Evolutionary conservation across 2,888 invertebrate genomes (phyloP).

Genomic region (Teinopalpus imperialis): DNA sequence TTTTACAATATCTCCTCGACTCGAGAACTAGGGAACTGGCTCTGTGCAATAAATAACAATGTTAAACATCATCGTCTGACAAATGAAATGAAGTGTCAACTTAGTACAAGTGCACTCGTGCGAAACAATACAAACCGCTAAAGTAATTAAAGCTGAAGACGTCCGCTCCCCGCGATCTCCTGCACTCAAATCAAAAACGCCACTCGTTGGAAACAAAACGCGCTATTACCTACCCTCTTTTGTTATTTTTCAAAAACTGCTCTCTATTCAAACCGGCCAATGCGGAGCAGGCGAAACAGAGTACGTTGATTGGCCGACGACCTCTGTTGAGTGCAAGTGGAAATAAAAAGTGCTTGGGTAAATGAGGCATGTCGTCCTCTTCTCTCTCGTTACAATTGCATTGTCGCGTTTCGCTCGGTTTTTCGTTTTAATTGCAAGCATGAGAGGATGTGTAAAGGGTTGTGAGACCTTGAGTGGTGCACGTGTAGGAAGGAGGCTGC

Average conservation of each 20-base stretch:
- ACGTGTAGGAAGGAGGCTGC: constrained; percentile 61
- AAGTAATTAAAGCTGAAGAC: constrained; percentile 75
- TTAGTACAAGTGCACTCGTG: constrained; percentile 56
- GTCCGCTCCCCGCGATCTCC: constrained; percentile 58
- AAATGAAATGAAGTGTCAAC: constrained; percentile 54
- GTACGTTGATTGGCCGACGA: constrained; percentile 81
- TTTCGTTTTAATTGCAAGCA: constrained; percentile 80
- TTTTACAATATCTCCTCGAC: constrained; percentile 57
- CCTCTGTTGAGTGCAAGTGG: constrained; percentile 72
- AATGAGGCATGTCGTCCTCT: constrained; percentile 71
- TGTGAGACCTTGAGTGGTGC: constrained; percentile 77
- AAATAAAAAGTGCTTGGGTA: constrained; percentile 79
- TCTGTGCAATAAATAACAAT: constrained; percentile 72
- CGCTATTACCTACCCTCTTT: constrained; percentile 79
- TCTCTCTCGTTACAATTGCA: constrained; percentile 46
- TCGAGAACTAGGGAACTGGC: constrained; percentile 44
- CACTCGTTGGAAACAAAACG: constrained; percentile 79
- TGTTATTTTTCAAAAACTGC: constrained; percentile 72
- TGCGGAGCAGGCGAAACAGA: constrained; percentile 69
- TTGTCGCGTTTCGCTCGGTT: constrained; percentile 59
- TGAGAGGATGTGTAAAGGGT: constrained; percentile 78
- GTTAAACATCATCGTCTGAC: constrained; percentile 56
- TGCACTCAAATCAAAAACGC: constrained; percentile 71
- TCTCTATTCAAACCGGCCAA: constrained; percentile 79
- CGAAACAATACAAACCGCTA: constrained; percentile 61